phyloP scores from a whole-genome alignment of 2,888 invertebrate species.

The Stictocephala bisonia region DNA sequence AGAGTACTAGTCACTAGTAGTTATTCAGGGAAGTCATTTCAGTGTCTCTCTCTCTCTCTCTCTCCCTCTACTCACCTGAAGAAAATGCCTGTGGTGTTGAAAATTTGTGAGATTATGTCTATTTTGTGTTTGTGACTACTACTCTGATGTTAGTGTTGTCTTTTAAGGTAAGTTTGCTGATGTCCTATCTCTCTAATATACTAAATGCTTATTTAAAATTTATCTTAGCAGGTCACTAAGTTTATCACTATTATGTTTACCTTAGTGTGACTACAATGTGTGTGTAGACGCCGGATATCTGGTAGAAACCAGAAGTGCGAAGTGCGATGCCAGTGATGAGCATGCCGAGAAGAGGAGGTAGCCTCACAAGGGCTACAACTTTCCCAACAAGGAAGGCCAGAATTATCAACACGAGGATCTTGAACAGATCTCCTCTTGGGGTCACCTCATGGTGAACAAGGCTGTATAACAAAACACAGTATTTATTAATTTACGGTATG shows the following conservation, averaged over 20 bases:
- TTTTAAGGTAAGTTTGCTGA: too few relatives aligned
- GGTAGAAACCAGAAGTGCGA: constrained; percentile 66
- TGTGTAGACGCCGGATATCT: constrained; percentile 65
- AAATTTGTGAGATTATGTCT: not conserved
- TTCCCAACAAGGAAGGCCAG: constrained; percentile 57
- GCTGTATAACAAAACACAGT: constrained; percentile 55
- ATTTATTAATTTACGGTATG: constrained; percentile 30
- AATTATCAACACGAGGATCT: constrained; percentile 55
- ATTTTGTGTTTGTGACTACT: not conserved
- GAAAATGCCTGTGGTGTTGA: not conserved
- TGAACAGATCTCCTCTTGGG: constrained; percentile 57
- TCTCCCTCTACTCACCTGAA: too few relatives aligned
- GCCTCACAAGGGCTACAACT: constrained; percentile 49
- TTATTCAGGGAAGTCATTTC: too few relatives aligned
- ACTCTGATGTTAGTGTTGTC: not conserved
- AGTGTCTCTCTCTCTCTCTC: too few relatives aligned
- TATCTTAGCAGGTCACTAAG: too few relatives aligned
- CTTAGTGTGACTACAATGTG: constrained; percentile 67
- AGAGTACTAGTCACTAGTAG: too few relatives aligned
- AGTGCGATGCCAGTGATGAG: constrained; percentile 70
- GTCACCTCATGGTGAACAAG: constrained; percentile 54
- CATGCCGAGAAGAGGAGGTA: constrained; percentile 74
- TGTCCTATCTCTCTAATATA: too few relatives aligned
- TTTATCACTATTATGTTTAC: too few relatives aligned
- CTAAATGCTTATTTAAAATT: too few relatives aligned